phyloP scores from a whole-genome alignment of 2,888 invertebrate species.

The Tiliacea aurago region DNA sequence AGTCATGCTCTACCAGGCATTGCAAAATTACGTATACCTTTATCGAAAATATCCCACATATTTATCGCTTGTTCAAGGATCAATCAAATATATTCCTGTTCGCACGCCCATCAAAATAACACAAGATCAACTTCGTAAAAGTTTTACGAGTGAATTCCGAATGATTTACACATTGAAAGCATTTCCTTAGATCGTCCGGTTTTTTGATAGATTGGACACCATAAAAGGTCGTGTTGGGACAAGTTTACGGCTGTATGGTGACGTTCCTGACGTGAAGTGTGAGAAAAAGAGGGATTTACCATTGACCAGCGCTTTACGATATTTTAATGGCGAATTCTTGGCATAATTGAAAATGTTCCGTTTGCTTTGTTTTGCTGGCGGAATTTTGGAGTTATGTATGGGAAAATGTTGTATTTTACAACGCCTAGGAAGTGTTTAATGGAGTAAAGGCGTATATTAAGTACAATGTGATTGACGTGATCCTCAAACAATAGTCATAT shows the following conservation, averaged over 20 bases:
- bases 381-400: constrained; percentile 6
- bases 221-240: constrained; percentile 58
- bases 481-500: neutral
- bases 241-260: constrained; percentile 52
- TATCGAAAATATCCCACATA: neutral
- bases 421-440: neutral
- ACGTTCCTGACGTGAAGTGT: constrained; percentile 44
- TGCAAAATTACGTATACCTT: neutral
- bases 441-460: neutral
- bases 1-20: neutral
- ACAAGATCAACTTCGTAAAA: constrained; percentile 36
- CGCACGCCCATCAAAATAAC: constrained; percentile 40
- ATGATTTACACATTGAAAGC: constrained; percentile 58
- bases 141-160: constrained; percentile 50
- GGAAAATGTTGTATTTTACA: constrained; percentile 4
- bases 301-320: constrained; percentile 48
- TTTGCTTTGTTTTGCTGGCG: constrained; percentile 32
- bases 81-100: constrained; percentile 21
- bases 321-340: constrained; percentile 59
- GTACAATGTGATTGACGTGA: neutral
- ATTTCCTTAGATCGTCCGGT: constrained; percentile 55
- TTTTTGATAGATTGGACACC: constrained; percentile 59
- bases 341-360: constrained; percentile 51
- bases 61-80: neutral
- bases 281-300: constrained; percentile 49